Percentiles rank a stretch among this genome's conserved stretches.
phyloP scores from a whole-genome alignment of 1,140 invertebrate genomes.

The Zaprionus vittiger region DNA sequence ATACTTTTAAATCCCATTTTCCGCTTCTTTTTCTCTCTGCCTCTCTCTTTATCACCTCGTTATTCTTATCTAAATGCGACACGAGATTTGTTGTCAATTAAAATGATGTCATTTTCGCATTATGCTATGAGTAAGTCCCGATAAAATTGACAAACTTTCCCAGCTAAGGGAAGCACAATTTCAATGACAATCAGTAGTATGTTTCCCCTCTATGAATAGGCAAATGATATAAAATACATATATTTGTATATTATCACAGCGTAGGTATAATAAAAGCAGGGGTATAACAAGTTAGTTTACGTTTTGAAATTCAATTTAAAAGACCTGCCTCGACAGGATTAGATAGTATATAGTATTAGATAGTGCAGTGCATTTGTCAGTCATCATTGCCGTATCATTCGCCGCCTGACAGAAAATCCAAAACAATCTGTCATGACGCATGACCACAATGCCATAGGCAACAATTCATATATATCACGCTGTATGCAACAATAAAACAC shows the following conservation, averaged over 20 bases:
- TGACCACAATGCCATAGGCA: conserved; percentile 44
- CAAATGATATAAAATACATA: not conserved
- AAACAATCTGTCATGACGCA: conserved; percentile 61
- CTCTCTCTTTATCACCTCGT: not conserved
- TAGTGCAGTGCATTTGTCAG: conserved; percentile 16
- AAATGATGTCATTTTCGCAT: conserved; percentile 36
- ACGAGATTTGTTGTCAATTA: conserved; percentile 29
- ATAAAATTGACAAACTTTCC: not conserved
- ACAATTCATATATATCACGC: conserved; percentile 14
- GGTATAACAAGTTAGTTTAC: no score
- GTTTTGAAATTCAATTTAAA: no score
- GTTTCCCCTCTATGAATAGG: not conserved
- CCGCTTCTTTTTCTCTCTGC: not conserved
- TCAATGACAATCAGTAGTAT: not conserved
- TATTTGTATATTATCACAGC: not conserved
- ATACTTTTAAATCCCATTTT: conserved; percentile 12
- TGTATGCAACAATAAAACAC: conserved; percentile 35
- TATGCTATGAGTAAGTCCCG: conserved; percentile 31
- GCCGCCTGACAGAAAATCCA: conserved; percentile 2
- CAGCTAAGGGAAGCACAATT: not conserved
- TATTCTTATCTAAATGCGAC: conserved; percentile 29
- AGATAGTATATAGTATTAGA: no score
- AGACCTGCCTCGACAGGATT: no score
- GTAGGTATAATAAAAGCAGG: no score
- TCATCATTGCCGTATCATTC: conserved; percentile 10